Evolutionary conservation across 2,797 vertebrate species (phyloP).

Genomic region (Ibycter americanus): DNA sequence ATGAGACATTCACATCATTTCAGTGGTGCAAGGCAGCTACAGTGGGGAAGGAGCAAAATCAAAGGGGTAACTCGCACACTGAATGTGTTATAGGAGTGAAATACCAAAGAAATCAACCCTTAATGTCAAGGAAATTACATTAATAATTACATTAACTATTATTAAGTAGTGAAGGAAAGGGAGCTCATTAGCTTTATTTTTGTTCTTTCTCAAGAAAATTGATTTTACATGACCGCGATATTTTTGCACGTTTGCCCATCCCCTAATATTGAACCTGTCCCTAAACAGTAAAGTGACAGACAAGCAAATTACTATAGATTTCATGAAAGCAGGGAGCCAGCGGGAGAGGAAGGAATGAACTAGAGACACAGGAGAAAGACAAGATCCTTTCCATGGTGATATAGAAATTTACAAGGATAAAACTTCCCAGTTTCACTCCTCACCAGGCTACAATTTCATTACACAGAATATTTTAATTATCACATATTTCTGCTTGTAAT

Average conservation of each 20-base stretch:
- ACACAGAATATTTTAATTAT: neutral
- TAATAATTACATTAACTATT: neutral
- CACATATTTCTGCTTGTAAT: neutral
- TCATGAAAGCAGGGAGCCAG: neutral
- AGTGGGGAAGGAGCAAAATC: neutral
- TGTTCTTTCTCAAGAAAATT: neutral
- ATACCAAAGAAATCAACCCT: neutral
- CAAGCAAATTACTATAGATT: neutral
- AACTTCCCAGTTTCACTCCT: neutral
- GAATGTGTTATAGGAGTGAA: neutral
- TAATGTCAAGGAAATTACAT: neutral
- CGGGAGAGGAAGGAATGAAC: neutral
- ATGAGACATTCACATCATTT: neutral
- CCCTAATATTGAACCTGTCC: neutral
- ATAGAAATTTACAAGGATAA: neutral
- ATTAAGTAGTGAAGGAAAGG: neutral
- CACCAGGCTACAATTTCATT: neutral
- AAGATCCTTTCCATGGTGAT: neutral
- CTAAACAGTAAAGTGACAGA: neutral
- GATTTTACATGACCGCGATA: neutral
- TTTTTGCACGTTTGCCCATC: neutral
- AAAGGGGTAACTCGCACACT: neutral
- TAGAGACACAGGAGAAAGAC: neutral
- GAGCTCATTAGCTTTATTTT: neutral
- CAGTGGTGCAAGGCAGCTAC: neutral